These are phyloP conservation scores for Nemurella pictetii DNA, from an alignment of 2,888 invertebrate genomes.

Conservation along the genomic window DNA sequence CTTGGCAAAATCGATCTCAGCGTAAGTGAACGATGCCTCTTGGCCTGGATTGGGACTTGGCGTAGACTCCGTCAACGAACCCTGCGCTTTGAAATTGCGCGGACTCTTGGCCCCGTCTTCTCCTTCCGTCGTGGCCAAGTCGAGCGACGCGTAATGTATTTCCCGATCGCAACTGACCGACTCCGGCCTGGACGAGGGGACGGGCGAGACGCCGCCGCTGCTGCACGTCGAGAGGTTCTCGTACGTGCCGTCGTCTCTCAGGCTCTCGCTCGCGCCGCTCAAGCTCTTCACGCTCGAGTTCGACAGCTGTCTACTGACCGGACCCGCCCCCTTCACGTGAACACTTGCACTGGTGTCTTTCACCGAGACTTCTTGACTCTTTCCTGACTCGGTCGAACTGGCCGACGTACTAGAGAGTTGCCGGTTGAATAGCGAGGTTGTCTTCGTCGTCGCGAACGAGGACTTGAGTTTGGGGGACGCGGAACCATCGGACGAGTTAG, in stretches of 20 bases:
- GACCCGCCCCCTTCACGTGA: neutral
- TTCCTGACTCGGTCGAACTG: constrained; percentile 24
- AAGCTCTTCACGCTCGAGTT: neutral
- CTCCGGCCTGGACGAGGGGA: constrained; percentile 35
- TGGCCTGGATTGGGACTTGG: constrained; percentile 47
- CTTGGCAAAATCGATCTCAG: constrained; percentile 79
- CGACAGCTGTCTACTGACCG: constrained; percentile 22
- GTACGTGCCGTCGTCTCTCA: neutral
- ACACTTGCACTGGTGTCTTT: neutral
- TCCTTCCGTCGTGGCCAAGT: constrained; percentile 55
- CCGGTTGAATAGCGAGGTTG: constrained; percentile 13
- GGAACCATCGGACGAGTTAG: constrained; percentile 14
- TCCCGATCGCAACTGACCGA: constrained; percentile 50
- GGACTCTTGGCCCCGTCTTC: constrained; percentile 45
- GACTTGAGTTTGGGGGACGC: neutral
- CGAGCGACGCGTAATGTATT: constrained; percentile 68
- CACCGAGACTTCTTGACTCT: constrained; percentile 14
- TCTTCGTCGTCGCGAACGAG: neutral
- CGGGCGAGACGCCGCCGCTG: neutral
- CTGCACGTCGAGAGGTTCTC: neutral
- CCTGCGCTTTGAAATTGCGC: constrained; percentile 43
- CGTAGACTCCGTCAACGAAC: constrained; percentile 45
- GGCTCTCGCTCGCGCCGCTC: constrained; percentile 3
- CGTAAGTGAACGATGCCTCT: constrained; percentile 64
- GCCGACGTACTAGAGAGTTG: constrained; percentile 26